Percentiles rank a stretch among this genome's conserved stretches.
These are phyloP conservation scores for Pangasianodon hypophthalmus DNA, from an alignment of 2,113 vertebrate species.

Conservation along the genomic window DNA sequence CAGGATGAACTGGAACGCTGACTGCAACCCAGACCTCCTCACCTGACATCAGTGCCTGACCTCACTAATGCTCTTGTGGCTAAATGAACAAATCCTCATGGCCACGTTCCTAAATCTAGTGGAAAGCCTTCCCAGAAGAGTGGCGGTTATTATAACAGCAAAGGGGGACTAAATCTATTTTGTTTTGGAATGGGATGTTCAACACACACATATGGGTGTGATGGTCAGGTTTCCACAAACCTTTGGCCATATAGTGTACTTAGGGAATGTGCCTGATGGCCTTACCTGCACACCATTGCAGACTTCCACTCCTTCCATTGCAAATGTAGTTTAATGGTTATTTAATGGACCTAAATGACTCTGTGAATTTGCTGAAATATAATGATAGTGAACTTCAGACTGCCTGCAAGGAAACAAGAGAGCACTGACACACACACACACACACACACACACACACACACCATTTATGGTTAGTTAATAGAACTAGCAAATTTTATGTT, in stretches of 20 bases:
- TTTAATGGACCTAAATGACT: neutral
- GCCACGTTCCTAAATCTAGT: neutral
- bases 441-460: no score
- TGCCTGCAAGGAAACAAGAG: no score
- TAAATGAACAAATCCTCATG: neutral
- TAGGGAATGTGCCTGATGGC: neutral
- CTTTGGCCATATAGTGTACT: neutral
- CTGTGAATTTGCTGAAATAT: neutral
- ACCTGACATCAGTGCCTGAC: neutral
- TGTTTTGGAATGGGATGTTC: no score
- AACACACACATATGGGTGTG: neutral
- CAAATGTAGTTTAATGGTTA: neutral
- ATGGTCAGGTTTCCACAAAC: neutral
- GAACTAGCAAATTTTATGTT: neutral
- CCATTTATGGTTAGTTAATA: no score
- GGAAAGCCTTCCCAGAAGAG: neutral
- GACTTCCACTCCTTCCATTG: neutral
- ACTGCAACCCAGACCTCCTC: neutral
- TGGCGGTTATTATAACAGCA: neutral
- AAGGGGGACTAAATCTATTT: neutral
- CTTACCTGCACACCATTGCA: neutral
- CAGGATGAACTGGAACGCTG: neutral
- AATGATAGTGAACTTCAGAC: neutral
- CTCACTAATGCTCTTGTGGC: neutral
- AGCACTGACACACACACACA: no score